phyloP scores from a whole-genome alignment of 53 echinoderm and acorn worm genomes.

The Arbacia lixula region DNA sequence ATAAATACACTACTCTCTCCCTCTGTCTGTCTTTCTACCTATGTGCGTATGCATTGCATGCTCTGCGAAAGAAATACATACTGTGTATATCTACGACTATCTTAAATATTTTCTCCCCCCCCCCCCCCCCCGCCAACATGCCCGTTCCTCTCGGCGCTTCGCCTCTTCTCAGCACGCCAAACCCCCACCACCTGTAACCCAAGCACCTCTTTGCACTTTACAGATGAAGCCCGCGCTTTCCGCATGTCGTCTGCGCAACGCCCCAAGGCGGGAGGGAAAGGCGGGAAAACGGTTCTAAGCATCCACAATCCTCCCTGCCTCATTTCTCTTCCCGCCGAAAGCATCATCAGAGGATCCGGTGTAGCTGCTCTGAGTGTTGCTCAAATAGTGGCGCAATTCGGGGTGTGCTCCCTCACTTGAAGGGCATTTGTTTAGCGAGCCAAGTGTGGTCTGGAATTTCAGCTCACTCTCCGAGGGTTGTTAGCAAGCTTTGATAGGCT shows the following conservation, averaged over 20 bases:
- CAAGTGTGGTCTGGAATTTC: slow-evolving; percentile 31
- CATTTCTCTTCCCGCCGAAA: not conserved
- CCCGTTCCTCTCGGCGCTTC: too few species aligned
- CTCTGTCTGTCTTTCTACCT: too few species aligned
- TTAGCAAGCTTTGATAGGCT: slow-evolving; percentile 4
- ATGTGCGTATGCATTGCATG: too few species aligned
- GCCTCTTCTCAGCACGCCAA: slow-evolving; percentile 33
- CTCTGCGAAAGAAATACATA: too few species aligned
- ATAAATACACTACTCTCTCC: too few species aligned
- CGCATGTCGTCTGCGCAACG: slow-evolving; percentile 18
- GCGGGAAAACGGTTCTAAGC: not conserved
- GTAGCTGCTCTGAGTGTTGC: slow-evolving; percentile 12
- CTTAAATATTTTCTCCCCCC: too few species aligned
- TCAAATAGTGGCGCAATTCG: slow-evolving; percentile 9
- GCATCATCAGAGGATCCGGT: slow-evolving; percentile 21
- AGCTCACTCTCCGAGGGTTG: slow-evolving; percentile 13
- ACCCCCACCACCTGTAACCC: slow-evolving; percentile 20
- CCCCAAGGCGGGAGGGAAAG: slow-evolving; percentile 1
- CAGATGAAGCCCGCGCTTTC: slow-evolving; percentile 41
- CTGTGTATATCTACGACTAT: too few species aligned
- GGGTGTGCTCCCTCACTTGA: slow-evolving; percentile 27
- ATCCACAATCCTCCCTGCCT: not conserved
- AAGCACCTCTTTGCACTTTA: slow-evolving; percentile 31
- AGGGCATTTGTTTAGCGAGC: slow-evolving; percentile 36
- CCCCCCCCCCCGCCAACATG: too few species aligned